phyloP scores from a whole-genome alignment of 2,888 invertebrate species.

The Eumacrocentrus americanus region DNA sequence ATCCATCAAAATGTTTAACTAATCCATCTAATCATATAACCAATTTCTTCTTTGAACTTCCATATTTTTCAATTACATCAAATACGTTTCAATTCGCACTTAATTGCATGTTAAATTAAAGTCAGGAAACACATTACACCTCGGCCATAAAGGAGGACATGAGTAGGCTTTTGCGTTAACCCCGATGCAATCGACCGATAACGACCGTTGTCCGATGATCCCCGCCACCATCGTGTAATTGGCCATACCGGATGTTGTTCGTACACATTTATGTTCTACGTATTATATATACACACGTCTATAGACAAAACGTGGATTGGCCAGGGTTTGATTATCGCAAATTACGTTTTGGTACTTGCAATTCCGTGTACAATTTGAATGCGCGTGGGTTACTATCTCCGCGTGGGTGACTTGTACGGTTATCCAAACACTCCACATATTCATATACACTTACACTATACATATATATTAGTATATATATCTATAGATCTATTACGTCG shows the following conservation, averaged over 20 bases:
- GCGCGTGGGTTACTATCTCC: conserved; percentile 22
- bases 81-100: too few relatives aligned
- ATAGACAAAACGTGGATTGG: conserved; percentile 30
- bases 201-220: conserved; percentile 13
- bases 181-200: conserved; percentile 2
- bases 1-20: too few relatives aligned
- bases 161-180: background rate
- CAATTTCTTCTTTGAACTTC: too few relatives aligned
- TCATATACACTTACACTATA: conserved; percentile 14
- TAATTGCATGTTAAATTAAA: too few relatives aligned
- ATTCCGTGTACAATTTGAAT: conserved; percentile 30
- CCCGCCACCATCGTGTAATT: too few relatives aligned
- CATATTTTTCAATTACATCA: too few relatives aligned
- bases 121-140: too few relatives aligned
- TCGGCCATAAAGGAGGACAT: background rate
- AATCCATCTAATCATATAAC: too few relatives aligned
- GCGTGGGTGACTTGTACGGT: conserved; percentile 34
- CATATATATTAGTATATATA: background rate
- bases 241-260: too few relatives aligned
- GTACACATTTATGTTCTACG: conserved; percentile 1
- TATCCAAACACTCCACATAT: conserved; percentile 20
- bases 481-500: conserved; percentile 2
- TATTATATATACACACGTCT: conserved; percentile 20
- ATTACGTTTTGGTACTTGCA: conserved; percentile 37
- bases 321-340: conserved; percentile 39